Evolutionary conservation across 2,113 vertebrate species (phyloP).

Genomic region (Cricetomys ansorgei): DNA sequence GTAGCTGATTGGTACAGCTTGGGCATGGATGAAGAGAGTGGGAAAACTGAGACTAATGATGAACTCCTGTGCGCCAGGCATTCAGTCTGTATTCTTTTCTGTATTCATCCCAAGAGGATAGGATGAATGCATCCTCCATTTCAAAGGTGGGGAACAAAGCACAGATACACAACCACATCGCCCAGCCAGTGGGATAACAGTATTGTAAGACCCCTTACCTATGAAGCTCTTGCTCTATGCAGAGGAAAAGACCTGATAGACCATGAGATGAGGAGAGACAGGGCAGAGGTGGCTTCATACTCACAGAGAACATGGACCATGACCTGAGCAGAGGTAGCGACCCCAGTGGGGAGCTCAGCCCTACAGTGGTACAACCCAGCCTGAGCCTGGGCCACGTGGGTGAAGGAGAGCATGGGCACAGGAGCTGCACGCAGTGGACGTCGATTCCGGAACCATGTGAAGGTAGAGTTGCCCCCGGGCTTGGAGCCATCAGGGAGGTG

Average conservation of each 20-base stretch:
- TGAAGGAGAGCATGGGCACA: slow-evolving; percentile 3
- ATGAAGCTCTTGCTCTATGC: background rate
- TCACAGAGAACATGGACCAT: slow-evolving; percentile 85
- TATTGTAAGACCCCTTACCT: background rate
- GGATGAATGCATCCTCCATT: background rate
- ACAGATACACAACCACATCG: background rate
- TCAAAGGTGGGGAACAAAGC: background rate
- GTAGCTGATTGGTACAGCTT: background rate
- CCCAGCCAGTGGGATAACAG: background rate
- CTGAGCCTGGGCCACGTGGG: slow-evolving; percentile 67
- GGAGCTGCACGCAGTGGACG: slow-evolving; percentile 62
- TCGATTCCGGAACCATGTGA: slow-evolving; percentile 85
- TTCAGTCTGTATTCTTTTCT: background rate
- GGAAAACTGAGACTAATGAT: background rate
- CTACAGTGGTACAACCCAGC: slow-evolving; percentile 84
- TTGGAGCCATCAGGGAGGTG: background rate
- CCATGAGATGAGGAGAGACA: background rate
- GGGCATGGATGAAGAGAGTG: background rate
- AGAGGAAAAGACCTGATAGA: background rate
- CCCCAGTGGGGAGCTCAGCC: slow-evolving; percentile 64
- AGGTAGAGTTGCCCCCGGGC: slow-evolving; percentile 69
- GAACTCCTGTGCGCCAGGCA: background rate
- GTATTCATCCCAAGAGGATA: background rate
- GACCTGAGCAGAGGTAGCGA: slow-evolving; percentile 56
- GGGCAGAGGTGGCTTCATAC: slow-evolving; percentile 46